These are phyloP conservation scores for Sphinx pinastri DNA, from an alignment of 2,888 invertebrate genomes.

Conservation along the genomic window DNA sequence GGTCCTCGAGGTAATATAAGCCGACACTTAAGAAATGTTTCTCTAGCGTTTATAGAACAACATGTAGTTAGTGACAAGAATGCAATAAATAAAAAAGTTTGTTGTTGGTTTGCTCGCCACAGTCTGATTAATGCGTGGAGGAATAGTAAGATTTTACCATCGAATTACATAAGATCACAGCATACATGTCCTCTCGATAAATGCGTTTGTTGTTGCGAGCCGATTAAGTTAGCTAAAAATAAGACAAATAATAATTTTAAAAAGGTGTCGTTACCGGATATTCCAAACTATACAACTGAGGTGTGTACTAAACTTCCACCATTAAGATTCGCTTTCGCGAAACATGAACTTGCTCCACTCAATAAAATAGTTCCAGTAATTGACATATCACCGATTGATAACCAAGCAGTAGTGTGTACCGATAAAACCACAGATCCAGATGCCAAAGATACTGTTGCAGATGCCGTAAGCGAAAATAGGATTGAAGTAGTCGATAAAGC, in stretches of 20 bases:
- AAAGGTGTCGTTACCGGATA: conserved; percentile 12
- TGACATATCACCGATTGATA: background rate
- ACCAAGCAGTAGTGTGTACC: background rate
- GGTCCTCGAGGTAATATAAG: background rate
- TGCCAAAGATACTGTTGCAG: no score
- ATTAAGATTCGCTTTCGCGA: background rate
- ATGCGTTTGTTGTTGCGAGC: conserved; percentile 46
- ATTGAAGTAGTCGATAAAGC: background rate
- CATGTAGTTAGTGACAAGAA: background rate
- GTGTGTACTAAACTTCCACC: background rate
- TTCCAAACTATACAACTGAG: background rate
- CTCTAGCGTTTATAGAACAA: background rate
- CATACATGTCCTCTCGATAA: conserved; percentile 38
- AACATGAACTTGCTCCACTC: background rate
- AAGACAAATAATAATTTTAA: background rate
- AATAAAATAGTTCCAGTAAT: background rate
- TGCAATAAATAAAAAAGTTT: conserved; percentile 30
- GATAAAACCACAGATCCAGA: background rate
- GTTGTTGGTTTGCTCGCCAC: conserved; percentile 51
- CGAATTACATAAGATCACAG: conserved; percentile 38
- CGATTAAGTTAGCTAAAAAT: background rate
- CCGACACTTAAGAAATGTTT: background rate
- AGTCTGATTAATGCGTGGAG: conserved; percentile 35
- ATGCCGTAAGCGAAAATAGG: background rate
- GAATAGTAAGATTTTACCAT: conserved; percentile 31